Base-by-base conservation (phyloP, 2,113 vertebrate genomes). In the Parus major region DNA sequence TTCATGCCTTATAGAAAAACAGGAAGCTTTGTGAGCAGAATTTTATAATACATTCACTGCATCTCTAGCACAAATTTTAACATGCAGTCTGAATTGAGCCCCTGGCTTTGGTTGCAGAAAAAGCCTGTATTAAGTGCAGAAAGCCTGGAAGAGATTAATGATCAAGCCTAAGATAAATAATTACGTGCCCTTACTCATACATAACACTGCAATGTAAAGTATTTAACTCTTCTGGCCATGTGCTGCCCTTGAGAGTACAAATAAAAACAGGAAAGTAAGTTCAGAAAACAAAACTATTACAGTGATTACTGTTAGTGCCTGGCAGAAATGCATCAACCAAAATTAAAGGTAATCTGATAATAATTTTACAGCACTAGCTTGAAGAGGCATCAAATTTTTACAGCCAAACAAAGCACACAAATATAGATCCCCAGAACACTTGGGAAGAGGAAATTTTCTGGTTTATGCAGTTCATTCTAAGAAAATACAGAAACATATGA, bases 1-100 rank as follows among this genome's bases (percentile, higher is more conserved):
- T 94, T 95, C 76, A 82, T 82, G 55, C 25, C 44, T 80, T 85
- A 68, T 93, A 90, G 65, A 80, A 97, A 90, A 92, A 20, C 60
- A 79, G 57, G 33, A 60, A 84, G 68, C 49, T 88, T 93, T 90
- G 68, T 5, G 53, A 90, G 80, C 23, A 80, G 64, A 90, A 71
- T 92, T 93, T 88, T 59, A 70, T 17, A 89, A 55, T 19, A 79
- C 31, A 39, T 78, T 93, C 57, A 94, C 66, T 49, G 36, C 36
- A 78, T 39, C 41, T 69, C 35, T n/a, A 68, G 59, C 7, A 55
- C 64, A 78, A 72, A 86, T 84, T 77, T 89, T 95, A 93, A 86
- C n/a, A 77, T 15, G 49, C 19, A 94, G 53, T 82, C 75, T 92
- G 88, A 96, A 82, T 19, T 97, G 83, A 96, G 80, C 73, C 39